phyloP scores from a whole-genome alignment of 2,113 vertebrate species.

The Malaclemys terrapin region DNA sequence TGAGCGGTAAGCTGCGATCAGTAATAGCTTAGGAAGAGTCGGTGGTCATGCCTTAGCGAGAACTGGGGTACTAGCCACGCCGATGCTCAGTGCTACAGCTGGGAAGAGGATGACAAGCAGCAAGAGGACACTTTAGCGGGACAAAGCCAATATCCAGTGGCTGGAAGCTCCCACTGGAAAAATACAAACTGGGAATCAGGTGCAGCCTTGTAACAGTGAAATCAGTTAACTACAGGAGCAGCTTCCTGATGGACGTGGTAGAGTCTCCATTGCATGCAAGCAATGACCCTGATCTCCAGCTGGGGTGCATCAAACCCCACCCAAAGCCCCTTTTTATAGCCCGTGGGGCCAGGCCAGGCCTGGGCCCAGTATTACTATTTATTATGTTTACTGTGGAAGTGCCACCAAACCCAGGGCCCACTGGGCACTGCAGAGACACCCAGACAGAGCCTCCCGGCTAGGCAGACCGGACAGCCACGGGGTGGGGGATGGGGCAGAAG shows the following conservation, averaged over 20 bases:
- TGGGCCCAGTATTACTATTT: no score
- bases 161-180: background rate
- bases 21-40: no score
- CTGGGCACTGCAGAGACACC: background rate
- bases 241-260: background rate
- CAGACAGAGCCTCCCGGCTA: background rate
- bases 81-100: background rate
- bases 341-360: background rate
- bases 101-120: background rate
- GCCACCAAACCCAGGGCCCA: background rate
- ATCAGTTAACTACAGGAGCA: background rate
- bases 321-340: background rate
- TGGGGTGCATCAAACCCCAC: background rate
- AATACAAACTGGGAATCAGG: background rate
- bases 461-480: background rate
- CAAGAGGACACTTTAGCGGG: background rate
- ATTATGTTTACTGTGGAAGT: background rate
- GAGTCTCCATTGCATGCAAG: background rate
- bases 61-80: background rate
- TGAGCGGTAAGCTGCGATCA: background rate
- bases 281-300: background rate
- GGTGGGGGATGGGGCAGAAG: background rate
- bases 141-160: background rate
- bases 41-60: background rate
- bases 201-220: background rate